Evolutionary conservation across 2,113 vertebrate genomes (phyloP), one percentile per base, ranked within the genome.

Genomic region (Myiopsitta monachus): DNA sequence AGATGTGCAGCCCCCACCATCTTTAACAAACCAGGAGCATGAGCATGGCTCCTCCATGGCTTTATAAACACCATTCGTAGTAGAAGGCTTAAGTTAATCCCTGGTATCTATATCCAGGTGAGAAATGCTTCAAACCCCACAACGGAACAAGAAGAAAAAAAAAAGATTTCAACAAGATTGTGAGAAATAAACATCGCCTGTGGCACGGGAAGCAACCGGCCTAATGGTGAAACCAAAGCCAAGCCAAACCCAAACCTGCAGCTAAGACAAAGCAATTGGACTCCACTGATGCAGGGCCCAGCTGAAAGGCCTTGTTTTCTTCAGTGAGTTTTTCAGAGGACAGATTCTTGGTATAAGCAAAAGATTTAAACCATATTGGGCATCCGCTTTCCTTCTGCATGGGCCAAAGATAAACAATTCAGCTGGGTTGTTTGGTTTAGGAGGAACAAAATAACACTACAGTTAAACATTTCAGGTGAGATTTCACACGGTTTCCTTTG

Each of bases 41-140:
- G 3, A 74, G 12, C 3, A 0, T 22, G 14, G 36, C 3, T 83
- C 62, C 41, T 83, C 36, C 49, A 12, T 0, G 0, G 16, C 28
- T 83, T 86, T 46, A 63, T 31, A 18, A 70, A 38, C 6, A 39
- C 3, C 1, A 0, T 1, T 27, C 47, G 30, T 6, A 72, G 62
- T 2, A 33, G 8, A 61, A 18, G 23, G 14, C 15, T 72, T 15
- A 36, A 36, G 33, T 59, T 31, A 75, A 11, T n/a, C 19, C 49
- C 39, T 12, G 0, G 2, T 11, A 36, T 63, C 51, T 2, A 1
- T 3, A 8, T 17, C 36, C 31, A 69, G 52, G 57, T 47, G 62
- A 87, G 47, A 14, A 49, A 47, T 36, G 33, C 83, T 1, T 83
- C 24, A 39, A 82, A 85, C 84, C 11, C 30, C 11, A 7, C 41